Evolutionary conservation across 2,888 invertebrate genomes (phyloP).

Genomic region (Chrysotoxum bicinctum): DNA sequence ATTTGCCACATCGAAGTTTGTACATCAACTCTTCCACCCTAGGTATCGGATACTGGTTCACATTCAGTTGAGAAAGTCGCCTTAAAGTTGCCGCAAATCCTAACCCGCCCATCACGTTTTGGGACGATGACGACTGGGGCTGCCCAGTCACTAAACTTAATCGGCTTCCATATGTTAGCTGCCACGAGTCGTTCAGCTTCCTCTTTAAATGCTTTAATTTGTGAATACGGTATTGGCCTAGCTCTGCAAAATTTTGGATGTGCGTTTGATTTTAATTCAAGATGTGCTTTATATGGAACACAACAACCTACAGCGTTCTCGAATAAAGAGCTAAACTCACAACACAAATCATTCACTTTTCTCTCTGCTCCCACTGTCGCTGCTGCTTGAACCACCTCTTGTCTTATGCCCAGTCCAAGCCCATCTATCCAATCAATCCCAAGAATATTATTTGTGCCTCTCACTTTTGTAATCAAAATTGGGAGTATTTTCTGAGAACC

Average conservation of each 20-base stretch:
- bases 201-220: too few relatives aligned
- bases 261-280: too few relatives aligned
- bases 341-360: too few relatives aligned
- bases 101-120: conserved; percentile 3
- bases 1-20: conserved; percentile 10
- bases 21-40: conserved; percentile 11
- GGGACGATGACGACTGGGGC: conserved; percentile 28
- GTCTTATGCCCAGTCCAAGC: conserved; percentile 30
- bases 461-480: conserved; percentile 1
- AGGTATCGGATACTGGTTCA: neutral
- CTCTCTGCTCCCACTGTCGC: neutral
- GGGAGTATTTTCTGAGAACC: conserved; percentile 29
- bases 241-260: too few relatives aligned
- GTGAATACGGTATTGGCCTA: too few relatives aligned
- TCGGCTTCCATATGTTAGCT: conserved; percentile 25
- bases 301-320: too few relatives aligned
- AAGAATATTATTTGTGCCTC: conserved; percentile 59
- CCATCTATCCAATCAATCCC: conserved; percentile 55
- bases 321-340: too few relatives aligned
- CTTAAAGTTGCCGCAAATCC: conserved; percentile 50
- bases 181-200: conserved; percentile 4
- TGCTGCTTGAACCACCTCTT: neutral
- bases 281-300: too few relatives aligned
- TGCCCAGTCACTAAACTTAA: conserved; percentile 31
- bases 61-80: too few relatives aligned